phyloP scores from a whole-genome alignment of 2,888 invertebrate species.

The Drepana falcataria region DNA sequence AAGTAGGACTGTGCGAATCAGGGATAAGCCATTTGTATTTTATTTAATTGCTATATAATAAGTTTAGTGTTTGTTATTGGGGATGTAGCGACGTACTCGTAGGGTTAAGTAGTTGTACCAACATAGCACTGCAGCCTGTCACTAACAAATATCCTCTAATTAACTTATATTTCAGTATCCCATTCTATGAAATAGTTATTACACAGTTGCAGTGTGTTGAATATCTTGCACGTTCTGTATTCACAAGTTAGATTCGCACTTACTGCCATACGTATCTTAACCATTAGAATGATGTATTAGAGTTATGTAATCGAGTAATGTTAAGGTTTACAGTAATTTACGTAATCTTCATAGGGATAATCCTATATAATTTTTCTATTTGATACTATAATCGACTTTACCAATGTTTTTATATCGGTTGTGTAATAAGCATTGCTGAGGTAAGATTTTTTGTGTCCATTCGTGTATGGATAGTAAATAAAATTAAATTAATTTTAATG shows the following conservation, averaged over 20 bases:
- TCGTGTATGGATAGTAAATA: slow-evolving; percentile 69
- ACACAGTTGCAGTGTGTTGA: slow-evolving; percentile 14
- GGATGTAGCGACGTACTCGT: slow-evolving; percentile 12
- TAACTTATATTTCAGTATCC: too few relatives aligned
- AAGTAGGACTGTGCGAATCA: slow-evolving; percentile 22
- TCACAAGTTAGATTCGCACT: slow-evolving; percentile 34
- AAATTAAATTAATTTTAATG: slow-evolving; percentile 45
- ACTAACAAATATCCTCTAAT: slow-evolving; percentile 4
- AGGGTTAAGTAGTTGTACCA: slow-evolving; percentile 8
- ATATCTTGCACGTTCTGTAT: slow-evolving; percentile 33
- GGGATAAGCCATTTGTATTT: slow-evolving; percentile 29
- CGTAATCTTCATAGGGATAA: slow-evolving; percentile 56
- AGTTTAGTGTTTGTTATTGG: slow-evolving; percentile 4
- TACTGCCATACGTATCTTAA: slow-evolving; percentile 23
- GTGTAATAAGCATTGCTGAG: slow-evolving; percentile 60
- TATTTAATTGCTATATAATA: slow-evolving; percentile 24
- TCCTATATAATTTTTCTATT: slow-evolving; percentile 65
- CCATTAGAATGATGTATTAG: slow-evolving; percentile 42
- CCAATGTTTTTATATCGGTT: slow-evolving; percentile 60
- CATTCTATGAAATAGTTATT: slow-evolving; percentile 10
- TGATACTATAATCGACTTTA: slow-evolving; percentile 56
- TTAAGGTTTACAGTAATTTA: slow-evolving; percentile 56
- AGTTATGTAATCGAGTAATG: slow-evolving; percentile 60
- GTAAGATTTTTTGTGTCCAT: slow-evolving; percentile 64
- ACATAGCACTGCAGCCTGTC: slow-evolving; percentile 3